Base-by-base conservation (phyloP, 2,888 invertebrate species). In the Hedychridium roseum region DNA sequence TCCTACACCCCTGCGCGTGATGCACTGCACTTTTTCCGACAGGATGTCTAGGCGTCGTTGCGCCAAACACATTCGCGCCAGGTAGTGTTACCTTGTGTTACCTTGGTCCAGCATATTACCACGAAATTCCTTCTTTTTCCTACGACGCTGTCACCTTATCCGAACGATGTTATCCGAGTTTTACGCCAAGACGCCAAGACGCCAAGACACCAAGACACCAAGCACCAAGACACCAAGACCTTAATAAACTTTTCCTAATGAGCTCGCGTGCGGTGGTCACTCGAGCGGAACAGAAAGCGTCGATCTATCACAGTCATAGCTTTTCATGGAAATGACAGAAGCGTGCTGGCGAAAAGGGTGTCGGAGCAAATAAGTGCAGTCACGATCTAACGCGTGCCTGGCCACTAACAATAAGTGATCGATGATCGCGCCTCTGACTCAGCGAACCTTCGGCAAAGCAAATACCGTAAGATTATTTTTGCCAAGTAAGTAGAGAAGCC, bases 1-100 rank as follows among this genome's bases (percentile, higher is more conserved):
- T 57, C 50, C 68, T 68, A 74, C 70, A 74, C 68, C 63, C 62
- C n/a, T n/a, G n/a, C n/a, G 61, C 50, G 39, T 40, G 47, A 28
- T 23, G 43, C 43, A 49, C 42, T 57, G 57, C n/a, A n/a, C 49
- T 55, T 59, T 60, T 30, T 23, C 17, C 11, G 21, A 18, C 34
- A 41, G 40, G 56, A 51, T 54, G 54, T 53, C 60, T 69, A 67
- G 58, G 60, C 60, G 58, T 59, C 54, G 43, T 38, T 26, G 14
- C 44, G 15, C n/a, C n/a, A n/a, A n/a, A n/a, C n/a, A n/a, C n/a
- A n/a, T n/a, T n/a, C n/a, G n/a, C n/a, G n/a, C n/a, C n/a, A n/a
- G n/a, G n/a, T n/a, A n/a, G n/a, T n/a, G n/a, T n/a, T n/a, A n/a
- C n/a, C n/a, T n/a, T n/a, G n/a, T n/a, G n/a, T n/a, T n/a, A n/a